Conservation (phyloP, 2,888 invertebrate species). For the Tryphoninae sp. region DNA sequence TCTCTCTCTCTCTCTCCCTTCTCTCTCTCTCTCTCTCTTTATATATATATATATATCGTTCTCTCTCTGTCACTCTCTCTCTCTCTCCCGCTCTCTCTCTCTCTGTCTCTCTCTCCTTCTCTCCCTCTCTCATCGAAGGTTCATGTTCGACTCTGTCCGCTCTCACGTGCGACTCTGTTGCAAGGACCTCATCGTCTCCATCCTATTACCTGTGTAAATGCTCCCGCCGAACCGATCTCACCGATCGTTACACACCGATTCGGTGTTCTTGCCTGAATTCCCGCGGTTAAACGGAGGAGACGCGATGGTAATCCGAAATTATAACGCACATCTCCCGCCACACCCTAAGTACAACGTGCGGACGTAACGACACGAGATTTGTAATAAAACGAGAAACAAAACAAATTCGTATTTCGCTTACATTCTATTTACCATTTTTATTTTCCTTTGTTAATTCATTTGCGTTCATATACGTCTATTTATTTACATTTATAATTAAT, state of each 20-base stretch:
- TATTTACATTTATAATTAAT: too few species aligned
- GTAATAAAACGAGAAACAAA: too few species aligned
- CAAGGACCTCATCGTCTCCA: conserved; percentile 58
- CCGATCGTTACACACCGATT: conserved; percentile 66
- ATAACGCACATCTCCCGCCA: not conserved
- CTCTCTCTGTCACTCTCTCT: not conserved
- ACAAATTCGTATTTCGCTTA: too few species aligned
- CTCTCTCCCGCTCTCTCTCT: conserved; percentile 37
- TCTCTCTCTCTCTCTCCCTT: conserved; percentile 1
- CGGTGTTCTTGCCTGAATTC: conserved; percentile 43
- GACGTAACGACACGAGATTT: too few species aligned
- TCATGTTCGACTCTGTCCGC: conserved; percentile 26
- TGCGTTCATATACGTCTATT: too few species aligned
- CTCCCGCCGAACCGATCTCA: conserved; percentile 67
- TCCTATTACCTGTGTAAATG: conserved; percentile 70
- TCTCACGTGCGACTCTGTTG: conserved; percentile 27
- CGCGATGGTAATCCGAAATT: conserved; percentile 16
- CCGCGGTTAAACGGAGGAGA: conserved; percentile 38
- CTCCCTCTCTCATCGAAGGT: conserved; percentile 31
- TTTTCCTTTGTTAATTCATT: too few species aligned
- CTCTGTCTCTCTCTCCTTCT: not conserved
- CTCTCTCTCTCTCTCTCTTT: conserved; percentile 33
- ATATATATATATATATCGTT: too few species aligned
- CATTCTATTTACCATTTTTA: too few species aligned
- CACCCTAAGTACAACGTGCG: too few species aligned